phyloP scores from a whole-genome alignment of 2,888 invertebrate species.

The Orthonevra nobilis region DNA sequence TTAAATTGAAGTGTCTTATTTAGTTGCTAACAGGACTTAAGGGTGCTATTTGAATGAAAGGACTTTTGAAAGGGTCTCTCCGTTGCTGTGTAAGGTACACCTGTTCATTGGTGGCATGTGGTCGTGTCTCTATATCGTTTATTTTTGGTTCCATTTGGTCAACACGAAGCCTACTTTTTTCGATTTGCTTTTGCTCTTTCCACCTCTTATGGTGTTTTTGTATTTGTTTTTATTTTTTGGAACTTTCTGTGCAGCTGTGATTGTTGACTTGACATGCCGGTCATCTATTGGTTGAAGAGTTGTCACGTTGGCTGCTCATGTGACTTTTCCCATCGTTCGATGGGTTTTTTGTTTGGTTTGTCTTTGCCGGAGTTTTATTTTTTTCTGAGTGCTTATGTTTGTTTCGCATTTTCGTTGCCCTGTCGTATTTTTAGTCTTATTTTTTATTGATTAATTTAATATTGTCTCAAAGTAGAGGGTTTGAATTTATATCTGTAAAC shows the following conservation, averaged over 20 bases:
- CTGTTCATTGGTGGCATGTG: conserved; percentile 7
- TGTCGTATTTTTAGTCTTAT: background rate
- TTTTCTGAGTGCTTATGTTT: too few species aligned
- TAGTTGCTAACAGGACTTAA: background rate
- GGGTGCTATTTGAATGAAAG: background rate
- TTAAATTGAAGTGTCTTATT: background rate
- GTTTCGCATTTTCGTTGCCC: conserved; percentile 3
- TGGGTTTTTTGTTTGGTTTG: background rate
- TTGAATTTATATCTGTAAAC: too few species aligned
- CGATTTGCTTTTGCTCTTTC: conserved; percentile 13
- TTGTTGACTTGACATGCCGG: background rate
- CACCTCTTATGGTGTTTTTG: conserved; percentile 10
- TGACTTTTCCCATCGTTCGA: background rate
- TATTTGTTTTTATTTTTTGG: background rate
- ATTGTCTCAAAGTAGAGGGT: too few species aligned
- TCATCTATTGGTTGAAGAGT: background rate
- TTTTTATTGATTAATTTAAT: conserved; percentile 37
- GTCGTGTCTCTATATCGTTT: conserved; percentile 8
- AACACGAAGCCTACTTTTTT: conserved; percentile 26
- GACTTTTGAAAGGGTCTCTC: conserved; percentile 7
- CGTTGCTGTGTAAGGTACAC: conserved; percentile 8
- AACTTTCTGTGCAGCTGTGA: conserved; percentile 15
- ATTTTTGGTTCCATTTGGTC: conserved; percentile 30
- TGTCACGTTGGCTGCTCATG: conserved; percentile 28
- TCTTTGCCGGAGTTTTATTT: background rate